Evolutionary conservation across 2,888 invertebrate species (phyloP).

Genomic region (Lathronympha strigana): DNA sequence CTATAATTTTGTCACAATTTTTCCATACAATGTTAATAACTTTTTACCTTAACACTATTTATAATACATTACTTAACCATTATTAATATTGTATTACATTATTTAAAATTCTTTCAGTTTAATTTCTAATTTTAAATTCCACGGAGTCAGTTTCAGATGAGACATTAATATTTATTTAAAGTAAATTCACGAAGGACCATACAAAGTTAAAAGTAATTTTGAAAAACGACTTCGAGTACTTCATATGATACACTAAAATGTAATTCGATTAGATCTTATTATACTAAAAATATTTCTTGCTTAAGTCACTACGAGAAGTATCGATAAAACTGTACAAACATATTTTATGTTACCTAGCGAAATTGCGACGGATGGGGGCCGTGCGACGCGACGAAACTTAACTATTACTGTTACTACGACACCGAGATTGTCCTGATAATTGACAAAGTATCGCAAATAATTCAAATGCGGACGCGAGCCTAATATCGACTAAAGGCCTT

Average conservation of each 20-base stretch:
- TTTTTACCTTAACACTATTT: slow-evolving; percentile 82
- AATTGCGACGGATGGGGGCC: slow-evolving; percentile 59
- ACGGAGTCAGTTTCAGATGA: slow-evolving; percentile 74
- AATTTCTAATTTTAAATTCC: slow-evolving; percentile 76
- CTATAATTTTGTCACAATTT: slow-evolving; percentile 85
- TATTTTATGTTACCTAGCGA: slow-evolving; percentile 70
- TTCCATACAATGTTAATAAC: slow-evolving; percentile 85
- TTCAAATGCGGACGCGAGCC: slow-evolving; percentile 8
- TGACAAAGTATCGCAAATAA: slow-evolving; percentile 37
- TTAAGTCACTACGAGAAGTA: slow-evolving; percentile 80
- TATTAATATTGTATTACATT: slow-evolving; percentile 80
- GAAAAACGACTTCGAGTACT: slow-evolving; percentile 71
- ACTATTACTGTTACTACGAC: background rate
- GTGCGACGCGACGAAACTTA: slow-evolving; percentile 55
- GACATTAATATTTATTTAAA: slow-evolving; percentile 63
- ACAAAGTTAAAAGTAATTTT: slow-evolving; percentile 74
- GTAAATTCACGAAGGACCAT: slow-evolving; percentile 68
- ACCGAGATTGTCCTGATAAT: slow-evolving; percentile 33
- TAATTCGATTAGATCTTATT: slow-evolving; percentile 84
- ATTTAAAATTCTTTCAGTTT: slow-evolving; percentile 82
- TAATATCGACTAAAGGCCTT: background rate
- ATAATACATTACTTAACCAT: slow-evolving; percentile 83
- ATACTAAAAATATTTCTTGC: slow-evolving; percentile 82
- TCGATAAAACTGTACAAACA: slow-evolving; percentile 83
- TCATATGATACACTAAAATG: slow-evolving; percentile 79